Base-by-base conservation (phyloP, 1,140 invertebrate genomes). In the Manduca sexta region DNA sequence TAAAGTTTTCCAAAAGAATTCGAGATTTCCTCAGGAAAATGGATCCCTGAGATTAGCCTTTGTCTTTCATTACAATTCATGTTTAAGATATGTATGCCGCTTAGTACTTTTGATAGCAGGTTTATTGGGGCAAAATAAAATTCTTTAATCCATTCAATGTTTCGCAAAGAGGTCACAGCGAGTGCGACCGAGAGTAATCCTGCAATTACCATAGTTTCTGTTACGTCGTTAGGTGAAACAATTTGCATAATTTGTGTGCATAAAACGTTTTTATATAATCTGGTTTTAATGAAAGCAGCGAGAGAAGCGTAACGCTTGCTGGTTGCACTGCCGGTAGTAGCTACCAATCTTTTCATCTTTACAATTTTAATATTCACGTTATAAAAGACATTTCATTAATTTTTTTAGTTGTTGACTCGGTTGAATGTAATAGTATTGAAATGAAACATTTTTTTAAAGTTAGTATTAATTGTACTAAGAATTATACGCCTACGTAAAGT, bases 1-100 rank as follows among this genome's bases (percentile, higher is more conserved):
- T 44, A 53, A 40, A 31, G 18, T 49, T 26, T 38, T 49, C 33
- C 44, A 48, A 44, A 50, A 56, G 47, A 46, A 43, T 51, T 47
- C 31, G 14, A n/a, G 8, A 37, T 47, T 40, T 13, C 34, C 34
- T 31, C 31, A 8, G 7, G 30, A 14, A 43, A 39, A 15, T 18
- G 34, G 12, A 37, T 7, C 17, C 13, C 11, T 1, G 11, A 30
- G 49, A 56, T 50, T 56, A 56, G 12, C 35, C 21, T 50, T 33
- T 29, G 44, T 47, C 48, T 46, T 52, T 52, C 49, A 45, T 49
- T 47, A 37, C 49, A 57, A 49, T 41, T 48, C 8, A 47, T 31
- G 40, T 39, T 49, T 12, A 15, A 18, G 3, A 4, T 15, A 10
- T 15, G 18, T 42, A 30, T 43, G 4, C 34, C 34, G n/a, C 35